Conservation (phyloP, 2,888 invertebrate species). For the Ochropleura plecta region DNA sequence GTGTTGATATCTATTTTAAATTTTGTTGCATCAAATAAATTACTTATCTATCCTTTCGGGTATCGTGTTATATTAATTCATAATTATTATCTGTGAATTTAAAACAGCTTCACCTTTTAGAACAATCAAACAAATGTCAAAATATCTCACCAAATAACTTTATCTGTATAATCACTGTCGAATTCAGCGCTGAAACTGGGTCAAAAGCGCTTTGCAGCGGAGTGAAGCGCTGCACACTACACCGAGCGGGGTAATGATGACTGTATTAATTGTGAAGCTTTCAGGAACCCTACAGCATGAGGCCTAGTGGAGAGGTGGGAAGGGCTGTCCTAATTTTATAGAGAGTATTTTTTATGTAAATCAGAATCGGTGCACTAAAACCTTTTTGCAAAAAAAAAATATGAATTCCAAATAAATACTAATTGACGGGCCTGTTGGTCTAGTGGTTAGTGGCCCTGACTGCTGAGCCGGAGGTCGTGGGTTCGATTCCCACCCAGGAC, state of each 20-base stretch:
- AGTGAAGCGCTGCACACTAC: conserved; percentile 39
- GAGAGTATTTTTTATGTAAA: background rate
- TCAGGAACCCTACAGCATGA: conserved; percentile 3
- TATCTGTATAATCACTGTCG: conserved; percentile 41
- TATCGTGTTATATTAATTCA: too few relatives aligned
- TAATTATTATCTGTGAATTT: too few relatives aligned
- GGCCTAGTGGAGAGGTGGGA: background rate
- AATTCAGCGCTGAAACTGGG: conserved; percentile 41
- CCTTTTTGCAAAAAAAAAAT: too few relatives aligned
- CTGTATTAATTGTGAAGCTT: conserved; percentile 46
- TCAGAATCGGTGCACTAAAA: background rate
- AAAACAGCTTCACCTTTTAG: too few relatives aligned
- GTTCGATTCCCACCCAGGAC: too few relatives aligned
- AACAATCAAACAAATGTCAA: conserved; percentile 4
- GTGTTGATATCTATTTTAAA: too few relatives aligned
- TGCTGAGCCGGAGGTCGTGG: too few relatives aligned
- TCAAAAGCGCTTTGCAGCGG: conserved; percentile 53
- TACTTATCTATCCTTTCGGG: too few relatives aligned
- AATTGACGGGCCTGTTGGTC: too few relatives aligned
- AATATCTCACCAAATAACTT: conserved; percentile 32
- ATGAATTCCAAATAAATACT: too few relatives aligned
- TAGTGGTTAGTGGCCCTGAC: too few relatives aligned
- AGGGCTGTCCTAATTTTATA: background rate
- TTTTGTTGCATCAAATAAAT: too few relatives aligned
- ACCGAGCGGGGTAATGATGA: conserved; percentile 46